A percentile compares a stretch with the other conserved stretches of the same genome.
Conservation (phyloP, 2,888 invertebrate species). For the Chloroclysta siterata region DNA sequence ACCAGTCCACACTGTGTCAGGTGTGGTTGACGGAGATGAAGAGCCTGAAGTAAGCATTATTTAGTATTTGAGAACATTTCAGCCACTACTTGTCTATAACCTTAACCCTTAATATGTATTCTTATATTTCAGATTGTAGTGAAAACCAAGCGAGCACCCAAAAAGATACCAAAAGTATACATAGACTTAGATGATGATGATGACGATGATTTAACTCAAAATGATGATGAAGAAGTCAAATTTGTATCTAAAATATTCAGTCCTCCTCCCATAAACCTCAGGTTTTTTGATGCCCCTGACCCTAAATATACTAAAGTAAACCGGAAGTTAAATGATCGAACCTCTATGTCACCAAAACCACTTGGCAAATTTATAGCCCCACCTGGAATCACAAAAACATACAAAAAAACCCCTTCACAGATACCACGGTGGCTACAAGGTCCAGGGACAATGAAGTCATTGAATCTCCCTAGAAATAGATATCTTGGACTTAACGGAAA, state of each 20-base stretch:
- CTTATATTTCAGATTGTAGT: slow-evolving; percentile 65
- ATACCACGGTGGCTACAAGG: slow-evolving; percentile 69
- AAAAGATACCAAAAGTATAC: slow-evolving; percentile 63
- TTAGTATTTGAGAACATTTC: neutral
- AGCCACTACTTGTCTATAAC: neutral
- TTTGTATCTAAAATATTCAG: slow-evolving; percentile 68
- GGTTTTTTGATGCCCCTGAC: slow-evolving; percentile 60
- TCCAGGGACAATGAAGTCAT: slow-evolving; percentile 45
- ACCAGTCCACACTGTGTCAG: slow-evolving; percentile 61
- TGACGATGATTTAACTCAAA: slow-evolving; percentile 49
- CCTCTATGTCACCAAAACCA: slow-evolving; percentile 60
- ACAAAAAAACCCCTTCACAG: slow-evolving; percentile 61
- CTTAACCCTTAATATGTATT: neutral
- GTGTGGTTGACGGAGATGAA: slow-evolving; percentile 67
- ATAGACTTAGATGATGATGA: slow-evolving; percentile 70
- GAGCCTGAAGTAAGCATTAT: slow-evolving; percentile 59
- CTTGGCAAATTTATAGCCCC: slow-evolving; percentile 68
- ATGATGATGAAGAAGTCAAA: slow-evolving; percentile 74
- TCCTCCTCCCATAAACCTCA: slow-evolving; percentile 62
- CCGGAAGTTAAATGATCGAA: slow-evolving; percentile 59
- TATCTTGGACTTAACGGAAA: slow-evolving; percentile 65
- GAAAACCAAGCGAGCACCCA: slow-evolving; percentile 58
- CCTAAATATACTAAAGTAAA: slow-evolving; percentile 62
- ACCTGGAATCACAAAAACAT: slow-evolving; percentile 69
- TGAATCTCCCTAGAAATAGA: slow-evolving; percentile 64